A percentile compares a stretch with the other conserved stretches of the same genome.
These are phyloP conservation scores for Lepidostoma basale DNA, from an alignment of 1,140 invertebrate genomes.

Conservation along the genomic window DNA sequence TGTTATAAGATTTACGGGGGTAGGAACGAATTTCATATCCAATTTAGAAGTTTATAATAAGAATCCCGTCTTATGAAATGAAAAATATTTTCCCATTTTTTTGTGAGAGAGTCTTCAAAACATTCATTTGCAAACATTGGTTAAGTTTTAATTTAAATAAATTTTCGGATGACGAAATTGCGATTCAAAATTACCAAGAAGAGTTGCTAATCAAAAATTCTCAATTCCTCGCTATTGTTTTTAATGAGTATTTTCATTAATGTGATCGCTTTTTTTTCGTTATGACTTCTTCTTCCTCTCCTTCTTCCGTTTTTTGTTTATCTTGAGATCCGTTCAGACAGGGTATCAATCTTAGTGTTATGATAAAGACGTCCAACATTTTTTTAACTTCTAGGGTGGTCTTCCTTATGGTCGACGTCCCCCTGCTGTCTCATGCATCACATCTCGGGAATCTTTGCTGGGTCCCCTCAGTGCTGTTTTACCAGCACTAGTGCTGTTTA, in stretches of 20 bases:
- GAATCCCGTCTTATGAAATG: constrained; percentile 33
- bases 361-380: too few species aligned
- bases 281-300: neutral
- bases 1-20: constrained; percentile 43
- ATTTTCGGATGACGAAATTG: constrained; percentile 14
- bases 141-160: constrained; percentile 23
- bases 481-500: too few species aligned
- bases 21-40: constrained; percentile 40
- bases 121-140: constrained; percentile 23
- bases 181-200: too few species aligned
- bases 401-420: too few species aligned
- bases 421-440: too few species aligned
- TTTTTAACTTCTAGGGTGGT: too few species aligned
- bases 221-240: neutral
- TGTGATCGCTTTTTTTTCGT: neutral
- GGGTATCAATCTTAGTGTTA: too few species aligned
- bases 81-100: constrained; percentile 29
- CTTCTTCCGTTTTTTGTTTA: neutral
- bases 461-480: too few species aligned
- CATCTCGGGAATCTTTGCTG: too few species aligned
- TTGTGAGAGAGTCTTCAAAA: constrained; percentile 15
- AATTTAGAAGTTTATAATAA: constrained; percentile 45
- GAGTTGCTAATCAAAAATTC: too few species aligned
- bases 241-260: neutral
- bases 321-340: too few species aligned